Base-by-base conservation (phyloP, 2,888 invertebrate species). In the Nasonia oneida region DNA sequence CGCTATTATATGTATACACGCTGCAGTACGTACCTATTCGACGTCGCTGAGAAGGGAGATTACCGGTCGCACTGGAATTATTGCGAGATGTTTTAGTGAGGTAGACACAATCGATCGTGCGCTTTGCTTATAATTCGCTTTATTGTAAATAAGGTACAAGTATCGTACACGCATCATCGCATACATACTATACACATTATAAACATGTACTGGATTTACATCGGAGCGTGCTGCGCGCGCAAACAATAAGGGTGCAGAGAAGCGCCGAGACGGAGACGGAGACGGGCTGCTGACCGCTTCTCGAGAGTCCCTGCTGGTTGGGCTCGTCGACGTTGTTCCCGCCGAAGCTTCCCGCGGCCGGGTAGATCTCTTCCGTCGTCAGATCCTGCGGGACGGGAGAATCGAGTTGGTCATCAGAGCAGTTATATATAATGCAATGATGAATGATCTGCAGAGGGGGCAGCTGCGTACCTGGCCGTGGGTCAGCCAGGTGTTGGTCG, bases 241-340 rank as follows among this genome's bases (percentile, higher is more conserved):
- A 71, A 8, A 80, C 29, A 71, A 73, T 37, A 42, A 77, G n/a
- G 42, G 57, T 53, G 53, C 42, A 75, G 18, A 74, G 15, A 23
- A 78, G 39, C 37, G 37, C 37, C 0, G 8, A 23, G 39, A 2
- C 14, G 53, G 3, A 29, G 29, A 29, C n/a, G 29, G 5, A 23
- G 76, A 15, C 12, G n/a, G 29, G 14, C 8, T n/a, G 12, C 57
- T 78, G 64, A 14, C 71, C 57, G 50, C 90, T 91, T 83, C 93
- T 93, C 29, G 92, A 91, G 42, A 94, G 90, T 0, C 95, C 95
- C 88, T 95, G 94, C 89, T 95, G 95, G 90, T 95, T 95, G 0
- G 95, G 95, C 89, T 95, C 95, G 86, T 95, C 95, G 2, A 95
- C 94, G 89, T 94, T 94, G 89, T 95, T 95, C 83, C 93, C 94